Percentiles rank a stretch among this genome's conserved stretches.
Conservation (phyloP, 1,140 invertebrate genomes). For the Drosophila pruinosa region DNA sequence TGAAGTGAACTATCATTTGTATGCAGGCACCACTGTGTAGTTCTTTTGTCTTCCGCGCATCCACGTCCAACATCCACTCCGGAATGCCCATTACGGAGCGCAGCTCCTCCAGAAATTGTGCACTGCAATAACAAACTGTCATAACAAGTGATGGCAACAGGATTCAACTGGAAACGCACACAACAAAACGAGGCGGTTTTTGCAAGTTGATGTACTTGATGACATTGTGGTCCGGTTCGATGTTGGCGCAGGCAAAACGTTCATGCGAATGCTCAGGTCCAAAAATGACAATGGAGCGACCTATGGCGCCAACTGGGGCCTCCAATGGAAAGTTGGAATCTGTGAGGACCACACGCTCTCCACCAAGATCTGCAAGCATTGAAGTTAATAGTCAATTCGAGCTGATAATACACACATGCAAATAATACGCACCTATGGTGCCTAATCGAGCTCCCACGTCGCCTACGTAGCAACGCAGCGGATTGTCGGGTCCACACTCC, state of each 20-base stretch:
- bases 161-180: constrained; percentile 85
- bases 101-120: constrained; percentile 93
- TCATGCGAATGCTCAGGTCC: constrained; percentile 88
- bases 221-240: constrained; percentile 94
- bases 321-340: constrained; percentile 95
- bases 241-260: constrained; percentile 94
- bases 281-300: constrained; percentile 93
- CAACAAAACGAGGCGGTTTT: constrained; percentile 93
- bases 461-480: constrained; percentile 95
- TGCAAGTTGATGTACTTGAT: constrained; percentile 95
- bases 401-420: not conserved
- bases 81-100: constrained; percentile 92
- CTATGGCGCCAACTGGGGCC: constrained; percentile 89
- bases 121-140: constrained; percentile 83
- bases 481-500: constrained; percentile 94
- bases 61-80: constrained; percentile 94
- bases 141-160: not conserved
- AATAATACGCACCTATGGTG: constrained; percentile 85
- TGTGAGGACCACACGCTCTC: constrained; percentile 89
- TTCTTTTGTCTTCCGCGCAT: constrained; percentile 90
- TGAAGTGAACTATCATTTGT: constrained; percentile 95
- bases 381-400: not conserved
- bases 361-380: constrained; percentile 87
- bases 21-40: constrained; percentile 91
- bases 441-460: constrained; percentile 94